Evolutionary conservation across 1,140 invertebrate genomes (phyloP).

Genomic region (Octopus sinensis): DNA sequence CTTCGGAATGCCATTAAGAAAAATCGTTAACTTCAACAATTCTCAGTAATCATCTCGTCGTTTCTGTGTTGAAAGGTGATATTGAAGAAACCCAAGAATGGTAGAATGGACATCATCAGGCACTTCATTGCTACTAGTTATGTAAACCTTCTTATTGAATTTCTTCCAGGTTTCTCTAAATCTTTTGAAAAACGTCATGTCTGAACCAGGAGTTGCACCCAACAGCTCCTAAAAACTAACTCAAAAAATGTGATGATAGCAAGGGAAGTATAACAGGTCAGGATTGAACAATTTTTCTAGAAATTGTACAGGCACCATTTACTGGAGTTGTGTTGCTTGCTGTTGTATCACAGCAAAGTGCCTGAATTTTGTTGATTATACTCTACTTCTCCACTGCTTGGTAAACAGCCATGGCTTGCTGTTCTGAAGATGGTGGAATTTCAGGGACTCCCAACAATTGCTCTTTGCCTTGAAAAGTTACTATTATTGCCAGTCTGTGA

Average conservation of each 20-base stretch:
- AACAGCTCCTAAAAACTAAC: neutral
- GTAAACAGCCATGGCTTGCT: neutral
- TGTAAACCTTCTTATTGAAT: neutral
- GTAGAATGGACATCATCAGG: neutral
- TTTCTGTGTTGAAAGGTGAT: neutral
- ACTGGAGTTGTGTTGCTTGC: neutral
- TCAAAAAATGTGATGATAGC: neutral
- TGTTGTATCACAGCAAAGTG: neutral
- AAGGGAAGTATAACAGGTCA: neutral
- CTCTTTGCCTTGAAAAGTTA: neutral
- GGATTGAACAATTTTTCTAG: neutral
- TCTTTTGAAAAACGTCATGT: neutral
- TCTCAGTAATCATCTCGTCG: neutral
- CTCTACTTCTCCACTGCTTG: neutral
- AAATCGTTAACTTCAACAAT: neutral
- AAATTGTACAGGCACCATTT: neutral
- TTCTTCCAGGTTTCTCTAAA: neutral
- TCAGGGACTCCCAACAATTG: neutral
- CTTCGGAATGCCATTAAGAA: neutral
- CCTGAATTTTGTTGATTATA: neutral
- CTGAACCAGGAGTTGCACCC: neutral
- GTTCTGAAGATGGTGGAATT: neutral
- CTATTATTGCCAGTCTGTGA: neutral
- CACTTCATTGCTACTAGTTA: neutral
- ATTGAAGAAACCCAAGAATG: neutral